Percentiles rank a stretch among this genome's conserved stretches.
Conservation (phyloP, 2,797 vertebrate genomes). For the Limnodromus scolopaceus region DNA sequence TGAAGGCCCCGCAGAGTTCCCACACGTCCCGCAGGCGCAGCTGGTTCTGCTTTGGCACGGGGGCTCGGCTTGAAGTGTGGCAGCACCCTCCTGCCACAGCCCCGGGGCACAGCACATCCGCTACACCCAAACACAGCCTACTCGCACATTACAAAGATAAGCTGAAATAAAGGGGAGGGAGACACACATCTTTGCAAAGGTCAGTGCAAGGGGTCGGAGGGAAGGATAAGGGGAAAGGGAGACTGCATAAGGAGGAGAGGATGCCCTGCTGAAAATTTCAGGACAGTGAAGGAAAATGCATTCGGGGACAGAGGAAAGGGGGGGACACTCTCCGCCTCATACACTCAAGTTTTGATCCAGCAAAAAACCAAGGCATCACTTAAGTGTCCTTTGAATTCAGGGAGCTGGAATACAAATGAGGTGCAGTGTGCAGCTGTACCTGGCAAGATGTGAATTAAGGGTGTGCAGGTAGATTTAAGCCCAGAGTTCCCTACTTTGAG, state of each 20-base stretch:
- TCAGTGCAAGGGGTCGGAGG: no score
- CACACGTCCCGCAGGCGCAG: background rate
- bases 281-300: background rate
- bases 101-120: background rate
- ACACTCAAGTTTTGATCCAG: background rate
- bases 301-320: background rate
- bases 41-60: background rate
- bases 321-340: accelerated
- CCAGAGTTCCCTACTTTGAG: background rate
- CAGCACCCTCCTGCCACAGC: background rate
- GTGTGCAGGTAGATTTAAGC: background rate
- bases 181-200: accelerated
- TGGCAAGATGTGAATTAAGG: background rate
- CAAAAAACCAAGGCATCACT: background rate
- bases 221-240: background rate
- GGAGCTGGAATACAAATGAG: background rate
- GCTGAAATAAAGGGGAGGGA: background rate
- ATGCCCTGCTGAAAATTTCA: background rate
- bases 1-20: background rate
- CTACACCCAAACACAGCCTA: background rate
- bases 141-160: background rate
- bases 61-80: background rate
- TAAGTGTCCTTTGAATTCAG: background rate
- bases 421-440: background rate
- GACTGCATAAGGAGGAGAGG: background rate